Percentiles rank a stretch among this genome's conserved stretches.
phyloP scores from a whole-genome alignment of 2,888 invertebrate genomes.

The Melanostoma mellinum region DNA sequence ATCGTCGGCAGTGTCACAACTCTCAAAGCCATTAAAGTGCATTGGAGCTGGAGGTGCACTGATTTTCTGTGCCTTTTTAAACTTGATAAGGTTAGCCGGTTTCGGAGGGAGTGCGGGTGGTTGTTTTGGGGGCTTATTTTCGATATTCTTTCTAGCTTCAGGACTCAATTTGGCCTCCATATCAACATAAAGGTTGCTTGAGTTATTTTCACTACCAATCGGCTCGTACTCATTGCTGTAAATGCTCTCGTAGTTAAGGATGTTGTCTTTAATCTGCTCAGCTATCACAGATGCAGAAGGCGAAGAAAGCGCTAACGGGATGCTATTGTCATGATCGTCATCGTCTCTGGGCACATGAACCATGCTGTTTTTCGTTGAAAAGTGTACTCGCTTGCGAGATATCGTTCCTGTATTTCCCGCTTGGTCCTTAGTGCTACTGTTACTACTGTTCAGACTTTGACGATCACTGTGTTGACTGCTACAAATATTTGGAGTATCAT shows the following conservation, averaged over 20 bases:
- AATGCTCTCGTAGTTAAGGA: constrained; percentile 84
- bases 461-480: constrained; percentile 79
- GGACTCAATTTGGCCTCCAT: constrained; percentile 84
- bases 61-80: constrained; percentile 83
- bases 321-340: constrained; percentile 72
- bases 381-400: constrained; percentile 84
- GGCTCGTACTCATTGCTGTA: constrained; percentile 90
- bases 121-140: constrained; percentile 83
- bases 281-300: constrained; percentile 47
- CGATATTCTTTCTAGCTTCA: constrained; percentile 74
- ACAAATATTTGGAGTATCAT: constrained; percentile 65
- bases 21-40: constrained; percentile 54
- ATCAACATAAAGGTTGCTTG: constrained; percentile 85
- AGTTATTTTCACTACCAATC: constrained; percentile 82
- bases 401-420: constrained; percentile 74
- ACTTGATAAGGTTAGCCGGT: constrained; percentile 88
- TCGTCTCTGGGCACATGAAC: constrained; percentile 81
- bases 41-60: constrained; percentile 74
- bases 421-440: constrained; percentile 63
- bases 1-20: constrained; percentile 67
- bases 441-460: constrained; percentile 74
- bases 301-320: constrained; percentile 32
- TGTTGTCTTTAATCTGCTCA: constrained; percentile 80
- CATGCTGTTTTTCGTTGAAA: constrained; percentile 86
- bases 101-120: constrained; percentile 91